Conservation (phyloP, 2,888 invertebrate species). For the Nymphalis polychloros region DNA sequence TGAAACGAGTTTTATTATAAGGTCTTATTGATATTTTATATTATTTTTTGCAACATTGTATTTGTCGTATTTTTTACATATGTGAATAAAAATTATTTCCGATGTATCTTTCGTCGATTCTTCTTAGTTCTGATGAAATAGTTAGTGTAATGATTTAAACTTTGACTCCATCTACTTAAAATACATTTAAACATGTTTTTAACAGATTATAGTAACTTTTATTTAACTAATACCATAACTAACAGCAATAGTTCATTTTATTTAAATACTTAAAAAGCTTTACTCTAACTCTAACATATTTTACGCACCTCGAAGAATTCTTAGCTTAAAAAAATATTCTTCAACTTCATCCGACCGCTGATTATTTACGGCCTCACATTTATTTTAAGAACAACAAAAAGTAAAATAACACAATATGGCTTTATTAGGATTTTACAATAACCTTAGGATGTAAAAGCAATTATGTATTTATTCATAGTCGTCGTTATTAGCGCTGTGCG, state of each 20-base stretch:
- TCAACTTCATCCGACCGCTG: background rate
- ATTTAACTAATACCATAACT: no score
- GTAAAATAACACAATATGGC: conserved; percentile 36
- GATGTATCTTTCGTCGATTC: no score
- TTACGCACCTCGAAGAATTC: no score
- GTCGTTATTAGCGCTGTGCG: conserved; percentile 61
- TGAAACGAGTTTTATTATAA: no score
- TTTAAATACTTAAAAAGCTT: no score
- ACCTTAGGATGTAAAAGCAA: conserved; percentile 66
- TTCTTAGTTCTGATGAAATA: background rate
- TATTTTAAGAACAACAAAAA: conserved; percentile 28
- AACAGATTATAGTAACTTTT: conserved; percentile 4
- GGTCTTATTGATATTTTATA: no score
- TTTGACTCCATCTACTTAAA: background rate
- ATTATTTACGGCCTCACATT: conserved; percentile 15
- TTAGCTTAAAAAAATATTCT: background rate
- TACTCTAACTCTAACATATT: no score
- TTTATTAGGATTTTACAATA: conserved; percentile 50
- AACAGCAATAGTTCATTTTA: no score
- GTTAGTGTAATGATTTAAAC: background rate
- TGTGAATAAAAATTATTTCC: no score
- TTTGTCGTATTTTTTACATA: no score
- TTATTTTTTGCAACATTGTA: no score
- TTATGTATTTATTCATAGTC: conserved; percentile 63
- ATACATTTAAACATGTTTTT: no score